Evolutionary conservation across 2,113 vertebrate genomes (phyloP).

Genomic region (Aleadryas rufinucha): DNA sequence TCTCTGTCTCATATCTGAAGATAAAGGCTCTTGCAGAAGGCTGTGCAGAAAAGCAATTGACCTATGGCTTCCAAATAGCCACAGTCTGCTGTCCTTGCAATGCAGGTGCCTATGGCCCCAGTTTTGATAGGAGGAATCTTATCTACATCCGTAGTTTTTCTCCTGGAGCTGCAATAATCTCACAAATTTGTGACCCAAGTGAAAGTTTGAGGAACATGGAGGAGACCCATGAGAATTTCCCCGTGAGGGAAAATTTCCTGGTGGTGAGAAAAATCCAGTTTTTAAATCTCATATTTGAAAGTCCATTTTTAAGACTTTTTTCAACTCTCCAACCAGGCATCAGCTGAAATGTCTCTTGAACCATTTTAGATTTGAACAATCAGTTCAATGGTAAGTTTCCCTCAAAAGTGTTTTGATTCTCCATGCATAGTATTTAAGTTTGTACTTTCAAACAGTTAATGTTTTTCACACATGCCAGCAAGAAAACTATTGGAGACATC

Average conservation of each 20-base stretch:
- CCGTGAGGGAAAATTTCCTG: background rate
- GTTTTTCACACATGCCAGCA: background rate
- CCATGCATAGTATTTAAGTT: background rate
- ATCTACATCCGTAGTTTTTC: background rate
- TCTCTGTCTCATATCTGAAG: background rate
- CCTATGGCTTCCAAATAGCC: background rate
- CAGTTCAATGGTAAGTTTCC: background rate
- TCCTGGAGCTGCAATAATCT: background rate
- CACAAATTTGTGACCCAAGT: background rate
- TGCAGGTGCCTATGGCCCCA: background rate
- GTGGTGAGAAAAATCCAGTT: background rate
- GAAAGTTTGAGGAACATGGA: background rate
- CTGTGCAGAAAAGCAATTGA: background rate
- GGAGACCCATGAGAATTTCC: background rate
- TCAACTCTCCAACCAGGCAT: background rate
- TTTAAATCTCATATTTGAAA: background rate
- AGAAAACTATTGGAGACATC: background rate
- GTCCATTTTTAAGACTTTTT: background rate
- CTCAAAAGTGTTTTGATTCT: background rate
- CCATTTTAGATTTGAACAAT: background rate
- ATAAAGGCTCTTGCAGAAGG: background rate
- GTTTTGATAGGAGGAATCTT: background rate
- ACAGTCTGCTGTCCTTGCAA: accelerated
- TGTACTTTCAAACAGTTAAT: background rate
- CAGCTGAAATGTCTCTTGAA: background rate